Evolutionary conservation across 2,113 vertebrate genomes (phyloP), one percentile per base, ranked within the genome.

Genomic region (Euleptes europaea): DNA sequence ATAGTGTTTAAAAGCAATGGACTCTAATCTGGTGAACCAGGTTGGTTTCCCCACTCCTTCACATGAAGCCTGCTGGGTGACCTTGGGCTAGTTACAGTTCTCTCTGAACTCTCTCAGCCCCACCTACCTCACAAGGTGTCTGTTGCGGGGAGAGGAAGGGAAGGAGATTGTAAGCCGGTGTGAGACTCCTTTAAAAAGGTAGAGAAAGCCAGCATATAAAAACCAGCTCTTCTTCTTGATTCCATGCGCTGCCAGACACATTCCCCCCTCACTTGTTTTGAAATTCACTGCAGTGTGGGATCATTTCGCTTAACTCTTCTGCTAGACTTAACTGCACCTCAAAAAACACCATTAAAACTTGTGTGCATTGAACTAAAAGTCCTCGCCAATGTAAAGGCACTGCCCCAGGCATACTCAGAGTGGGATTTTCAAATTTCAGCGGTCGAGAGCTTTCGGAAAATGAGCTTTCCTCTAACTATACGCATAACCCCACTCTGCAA

Each of bases 211-310:
- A n/a, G n/a, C n/a, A n/a, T n/a, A n/a, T n/a, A n/a, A n/a, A n/a
- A n/a, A n/a, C n/a, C n/a, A n/a, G n/a, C n/a, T n/a, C n/a, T n/a
- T n/a, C n/a, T n/a, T n/a, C n/a, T 33, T 72, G 65, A 40, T 60
- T 80, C 54, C 83, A 1, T 71, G 76, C 42, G 51, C 63, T 1
- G 23, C 9, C 21, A 15, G 63, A 84, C 87, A 11, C 23, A 54
- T 38, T 31, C 54, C 31, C 15, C 2, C 17, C 84, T 75, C 67
- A 69, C 87, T 73, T 21, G 23, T 72, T 40, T 80, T 42, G 21
- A 90, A 90, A 75, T 85, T 2, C 81, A 35, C 84, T 84, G 8
- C 88, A 44, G 63, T 47, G 69, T 71, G 66, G 28, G 44, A 86
- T 63, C 57, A 69, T 80, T 87, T 63, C 1, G 0, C 51, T 54